Evolutionary conservation across 2,888 invertebrate species (phyloP).

Genomic region (Mythimna vitellina): DNA sequence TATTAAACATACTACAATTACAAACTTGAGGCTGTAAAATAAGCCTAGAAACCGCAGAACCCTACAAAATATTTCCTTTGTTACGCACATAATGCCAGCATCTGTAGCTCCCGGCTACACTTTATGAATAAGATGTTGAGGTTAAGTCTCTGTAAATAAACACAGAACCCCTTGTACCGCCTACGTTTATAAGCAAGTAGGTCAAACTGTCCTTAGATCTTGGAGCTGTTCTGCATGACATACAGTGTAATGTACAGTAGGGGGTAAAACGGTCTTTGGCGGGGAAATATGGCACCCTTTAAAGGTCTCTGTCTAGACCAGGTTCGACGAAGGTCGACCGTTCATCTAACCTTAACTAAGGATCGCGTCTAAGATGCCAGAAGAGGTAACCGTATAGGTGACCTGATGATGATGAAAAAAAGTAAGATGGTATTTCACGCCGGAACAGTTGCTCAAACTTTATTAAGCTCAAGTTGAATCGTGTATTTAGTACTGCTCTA

Average conservation of each 20-base stretch:
- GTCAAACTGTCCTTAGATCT: slow-evolving; percentile 32
- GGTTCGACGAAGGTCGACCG: slow-evolving; percentile 11
- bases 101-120: slow-evolving; percentile 31
- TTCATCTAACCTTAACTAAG: background rate
- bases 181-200: slow-evolving; percentile 22
- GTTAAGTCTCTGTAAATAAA: slow-evolving; percentile 43
- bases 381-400: background rate
- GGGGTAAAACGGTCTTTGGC: background rate
- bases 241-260: background rate
- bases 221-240: slow-evolving; percentile 35
- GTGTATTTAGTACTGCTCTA: too few species aligned
- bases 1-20: background rate
- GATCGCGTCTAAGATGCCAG: background rate
- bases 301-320: slow-evolving; percentile 26
- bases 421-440: too few species aligned
- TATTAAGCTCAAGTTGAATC: too few species aligned
- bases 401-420: too few species aligned
- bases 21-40: background rate
- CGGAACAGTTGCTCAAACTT: too few species aligned
- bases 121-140: slow-evolving; percentile 36
- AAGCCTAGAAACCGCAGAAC: background rate
- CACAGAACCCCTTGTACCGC: slow-evolving; percentile 7
- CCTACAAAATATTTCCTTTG: slow-evolving; percentile 25
- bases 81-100: background rate
- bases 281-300: slow-evolving; percentile 30